A percentile compares a stretch with the other conserved stretches of the same genome.
Conservation (phyloP, 1,140 invertebrate genomes). For the Drosophila parvula region DNA sequence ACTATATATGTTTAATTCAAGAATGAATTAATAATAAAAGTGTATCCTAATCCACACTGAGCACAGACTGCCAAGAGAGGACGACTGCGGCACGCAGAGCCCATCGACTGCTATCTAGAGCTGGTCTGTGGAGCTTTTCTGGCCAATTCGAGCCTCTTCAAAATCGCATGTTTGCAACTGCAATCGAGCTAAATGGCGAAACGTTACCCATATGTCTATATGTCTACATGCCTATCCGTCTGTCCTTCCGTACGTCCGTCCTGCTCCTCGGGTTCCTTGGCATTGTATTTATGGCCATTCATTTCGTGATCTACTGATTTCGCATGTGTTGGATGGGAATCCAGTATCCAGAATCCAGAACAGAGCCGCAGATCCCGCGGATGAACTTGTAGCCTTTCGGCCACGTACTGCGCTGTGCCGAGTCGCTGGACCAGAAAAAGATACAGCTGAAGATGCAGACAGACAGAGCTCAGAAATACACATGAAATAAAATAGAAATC, state of each 20-base stretch:
- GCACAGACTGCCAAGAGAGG: conserved; percentile 2
- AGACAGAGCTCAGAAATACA: conserved; percentile 34
- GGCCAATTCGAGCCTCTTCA: conserved; percentile 76
- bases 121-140: conserved; percentile 25
- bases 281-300: conserved; percentile 81
- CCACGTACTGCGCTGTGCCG: conserved; percentile 56
- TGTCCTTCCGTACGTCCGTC: conserved; percentile 19
- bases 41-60: conserved; percentile 39
- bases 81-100: conserved; percentile 39
- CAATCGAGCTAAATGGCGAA: conserved; percentile 78
- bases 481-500: conserved; percentile 77
- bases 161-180: conserved; percentile 81
- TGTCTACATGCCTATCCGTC: conserved; percentile 65
- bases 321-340: conserved; percentile 80
- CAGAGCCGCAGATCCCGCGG: conserved; percentile 35
- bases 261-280: conserved; percentile 48
- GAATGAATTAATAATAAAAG: not conserved
- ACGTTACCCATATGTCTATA: conserved; percentile 72
- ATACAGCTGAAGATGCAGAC: conserved; percentile 31
- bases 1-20: not conserved
- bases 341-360: conserved; percentile 13
- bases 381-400: conserved; percentile 70
- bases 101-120: conserved; percentile 29
- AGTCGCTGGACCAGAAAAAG: conserved; percentile 46
- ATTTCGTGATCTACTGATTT: conserved; percentile 82